Conservation (phyloP, 2,113 vertebrate species). For the Neogobius melanostomus region DNA sequence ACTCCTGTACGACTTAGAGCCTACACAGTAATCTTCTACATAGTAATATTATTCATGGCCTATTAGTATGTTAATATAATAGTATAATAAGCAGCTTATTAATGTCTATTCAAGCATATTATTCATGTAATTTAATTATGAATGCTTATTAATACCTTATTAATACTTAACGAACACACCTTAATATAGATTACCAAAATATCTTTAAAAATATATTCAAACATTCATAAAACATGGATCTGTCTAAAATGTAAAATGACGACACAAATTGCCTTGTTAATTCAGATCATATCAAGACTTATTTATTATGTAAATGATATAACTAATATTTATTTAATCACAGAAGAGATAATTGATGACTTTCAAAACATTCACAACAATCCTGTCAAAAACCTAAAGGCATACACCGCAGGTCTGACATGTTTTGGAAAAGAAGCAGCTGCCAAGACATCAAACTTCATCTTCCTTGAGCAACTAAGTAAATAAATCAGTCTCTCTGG, state of each 20-base stretch:
- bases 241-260: background rate
- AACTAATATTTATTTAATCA: constrained; percentile 22
- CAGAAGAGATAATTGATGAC: constrained; percentile 20
- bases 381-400: constrained; percentile 39
- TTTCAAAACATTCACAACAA: constrained; percentile 32
- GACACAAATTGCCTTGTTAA: background rate
- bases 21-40: too few species aligned
- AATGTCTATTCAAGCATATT: too few species aligned
- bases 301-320: constrained; percentile 42
- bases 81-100: too few species aligned
- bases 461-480: constrained; percentile 24
- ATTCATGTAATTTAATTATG: too few species aligned
- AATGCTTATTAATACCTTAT: too few species aligned
- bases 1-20: too few species aligned
- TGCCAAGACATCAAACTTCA: constrained; percentile 42
- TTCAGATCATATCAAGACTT: background rate
- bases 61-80: too few species aligned
- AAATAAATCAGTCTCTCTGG: constrained; percentile 25
- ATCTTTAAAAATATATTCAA: too few species aligned
- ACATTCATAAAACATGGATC: too few species aligned
- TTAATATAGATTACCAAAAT: too few species aligned
- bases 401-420: constrained; percentile 29
- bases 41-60: too few species aligned
- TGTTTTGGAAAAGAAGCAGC: constrained; percentile 47
- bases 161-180: too few species aligned